Conservation (phyloP, 2,113 vertebrate species). For the Urocolius indicus region DNA sequence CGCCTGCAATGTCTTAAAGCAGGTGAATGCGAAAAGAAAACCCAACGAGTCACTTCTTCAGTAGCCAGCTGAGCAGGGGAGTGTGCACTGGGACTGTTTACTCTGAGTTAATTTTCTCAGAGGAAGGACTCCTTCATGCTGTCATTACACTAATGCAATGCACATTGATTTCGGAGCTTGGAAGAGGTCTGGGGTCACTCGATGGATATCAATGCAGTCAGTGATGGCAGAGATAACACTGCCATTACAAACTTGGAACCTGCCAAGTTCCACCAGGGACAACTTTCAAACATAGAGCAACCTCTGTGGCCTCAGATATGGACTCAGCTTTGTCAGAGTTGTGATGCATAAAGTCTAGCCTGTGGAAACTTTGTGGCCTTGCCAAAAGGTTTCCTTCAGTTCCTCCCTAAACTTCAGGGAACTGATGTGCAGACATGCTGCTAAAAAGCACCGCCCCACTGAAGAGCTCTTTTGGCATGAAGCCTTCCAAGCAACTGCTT, state of each 20-base stretch:
- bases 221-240: neutral
- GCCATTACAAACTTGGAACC: neutral
- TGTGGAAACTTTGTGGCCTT: neutral
- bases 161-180: neutral
- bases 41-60: neutral
- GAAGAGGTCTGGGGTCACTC: constrained; percentile 4
- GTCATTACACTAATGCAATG: neutral
- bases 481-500: constrained; percentile 2
- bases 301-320: neutral
- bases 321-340: neutral
- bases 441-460: neutral
- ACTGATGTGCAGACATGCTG: neutral
- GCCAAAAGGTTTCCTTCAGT: constrained; percentile 6
- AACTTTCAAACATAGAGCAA: neutral
- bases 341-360: neutral
- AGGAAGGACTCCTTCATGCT: neutral
- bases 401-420: constrained; percentile 32
- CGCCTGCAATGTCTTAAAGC: neutral
- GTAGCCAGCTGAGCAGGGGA: neutral
- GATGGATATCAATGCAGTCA: neutral
- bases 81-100: neutral
- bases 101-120: neutral
- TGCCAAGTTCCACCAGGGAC: neutral
- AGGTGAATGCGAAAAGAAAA: neutral
- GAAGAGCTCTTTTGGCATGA: neutral